Percentiles rank a stretch among this genome's conserved stretches.
phyloP scores from a whole-genome alignment of 2,797 vertebrate species.

The Phalloptychus januarius region DNA sequence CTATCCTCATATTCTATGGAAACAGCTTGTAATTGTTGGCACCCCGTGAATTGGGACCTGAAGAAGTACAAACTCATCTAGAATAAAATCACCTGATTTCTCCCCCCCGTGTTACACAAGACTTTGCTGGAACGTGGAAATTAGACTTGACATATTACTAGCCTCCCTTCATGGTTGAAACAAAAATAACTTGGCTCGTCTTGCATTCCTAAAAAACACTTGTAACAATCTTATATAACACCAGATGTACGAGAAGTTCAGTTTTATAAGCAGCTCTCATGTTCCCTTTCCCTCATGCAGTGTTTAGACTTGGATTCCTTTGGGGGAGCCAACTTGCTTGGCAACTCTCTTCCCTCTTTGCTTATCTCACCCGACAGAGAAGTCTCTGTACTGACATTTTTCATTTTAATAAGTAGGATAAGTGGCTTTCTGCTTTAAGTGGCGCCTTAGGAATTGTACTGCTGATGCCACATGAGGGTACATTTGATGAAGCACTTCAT shows the following conservation, averaged over 20 bases:
- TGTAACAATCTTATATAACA: not conserved
- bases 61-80: not conserved
- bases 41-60: not conserved
- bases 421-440: conserved; percentile 11
- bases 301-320: conserved; percentile 12
- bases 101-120: not conserved
- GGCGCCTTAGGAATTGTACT: conserved; percentile 1
- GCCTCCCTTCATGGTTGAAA: not conserved
- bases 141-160: not conserved
- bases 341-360: conserved; percentile 24
- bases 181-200: not conserved
- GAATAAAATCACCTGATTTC: not conserved
- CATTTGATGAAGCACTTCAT: conserved; percentile 8
- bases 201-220: not conserved
- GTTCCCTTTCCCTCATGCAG: not conserved
- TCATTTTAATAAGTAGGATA: conserved; percentile 28
- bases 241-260: not conserved
- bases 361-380: conserved; percentile 38
- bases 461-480: not conserved
- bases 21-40: not conserved
- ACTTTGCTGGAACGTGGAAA: not conserved
- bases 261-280: conserved; percentile 9
- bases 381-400: conserved; percentile 10
- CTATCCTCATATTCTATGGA: not conserved
- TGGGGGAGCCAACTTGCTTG: conserved; percentile 4